phyloP scores from a whole-genome alignment of 2,888 invertebrate species.

The Andrena trimmerana region DNA sequence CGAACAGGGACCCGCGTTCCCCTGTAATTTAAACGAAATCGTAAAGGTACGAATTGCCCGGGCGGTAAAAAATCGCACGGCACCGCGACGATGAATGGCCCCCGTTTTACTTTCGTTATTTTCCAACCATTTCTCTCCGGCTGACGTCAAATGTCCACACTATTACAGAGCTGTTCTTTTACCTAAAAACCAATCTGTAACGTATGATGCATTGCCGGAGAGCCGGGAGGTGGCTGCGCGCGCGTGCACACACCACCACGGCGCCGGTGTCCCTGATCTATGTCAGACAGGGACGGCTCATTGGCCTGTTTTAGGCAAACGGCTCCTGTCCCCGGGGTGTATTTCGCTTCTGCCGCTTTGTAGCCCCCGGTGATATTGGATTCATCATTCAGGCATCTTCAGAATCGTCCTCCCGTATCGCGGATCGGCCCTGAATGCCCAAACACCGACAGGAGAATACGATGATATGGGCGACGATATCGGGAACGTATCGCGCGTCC shows the following conservation, averaged over 20 bases:
- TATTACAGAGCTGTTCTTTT: slow-evolving; percentile 67
- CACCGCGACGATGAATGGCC: slow-evolving; percentile 60
- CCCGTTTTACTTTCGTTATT: slow-evolving; percentile 73
- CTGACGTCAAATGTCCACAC: slow-evolving; percentile 68
- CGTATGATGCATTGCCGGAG: slow-evolving; percentile 68
- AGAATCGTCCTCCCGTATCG: slow-evolving; percentile 49
- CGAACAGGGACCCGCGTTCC: slow-evolving; percentile 28
- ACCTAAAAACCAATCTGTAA: slow-evolving; percentile 71
- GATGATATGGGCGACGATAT: slow-evolving; percentile 10
- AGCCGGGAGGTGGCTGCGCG: background rate
- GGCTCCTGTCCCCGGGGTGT: slow-evolving; percentile 74
- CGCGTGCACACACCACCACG: slow-evolving; percentile 35
- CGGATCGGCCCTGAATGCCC: background rate
- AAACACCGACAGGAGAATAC: slow-evolving; percentile 18
- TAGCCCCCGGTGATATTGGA: slow-evolving; percentile 70
- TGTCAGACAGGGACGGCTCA: slow-evolving; percentile 64
- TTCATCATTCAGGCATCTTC: slow-evolving; percentile 77
- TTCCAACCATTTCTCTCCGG: slow-evolving; percentile 69
- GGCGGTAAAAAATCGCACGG: slow-evolving; percentile 63
- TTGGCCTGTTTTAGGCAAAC: slow-evolving; percentile 77
- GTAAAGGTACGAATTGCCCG: slow-evolving; percentile 57
- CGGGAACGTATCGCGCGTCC: slow-evolving; percentile 7
- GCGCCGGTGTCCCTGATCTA: slow-evolving; percentile 66
- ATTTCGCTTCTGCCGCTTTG: slow-evolving; percentile 70
- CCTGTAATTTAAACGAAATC: slow-evolving; percentile 64